Evolutionary conservation across 1,140 invertebrate genomes (phyloP), one percentile per base, ranked within the genome.

Genomic region (Drosophila funebris): DNA sequence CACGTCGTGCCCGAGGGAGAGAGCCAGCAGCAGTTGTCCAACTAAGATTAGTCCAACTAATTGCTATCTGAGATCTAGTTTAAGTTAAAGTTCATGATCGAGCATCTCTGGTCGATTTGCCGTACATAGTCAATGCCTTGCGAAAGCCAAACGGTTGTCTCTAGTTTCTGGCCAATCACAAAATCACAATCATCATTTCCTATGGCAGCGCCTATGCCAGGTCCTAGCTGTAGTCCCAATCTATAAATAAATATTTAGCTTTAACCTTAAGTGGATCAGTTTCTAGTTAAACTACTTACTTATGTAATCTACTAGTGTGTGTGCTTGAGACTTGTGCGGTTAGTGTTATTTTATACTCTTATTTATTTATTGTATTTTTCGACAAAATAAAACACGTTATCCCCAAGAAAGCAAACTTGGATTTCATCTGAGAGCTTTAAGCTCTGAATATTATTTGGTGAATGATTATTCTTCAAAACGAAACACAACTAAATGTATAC

Each of bases 51-150:
- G 27, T 29, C 22, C 46, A 50, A 48, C 33, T 54, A 54, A 48
- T 79, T 75, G 81, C 68, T 84, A 84, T 84, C 80, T 84, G 80
- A 84, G 80, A 84, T 84, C 62, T 84, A 84, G 80, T 73, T 84
- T 84, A 76, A 84, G 80, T 66, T 69, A 16, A 69, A 57, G 74
- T 85, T 70, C 60, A 85, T 61, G 82, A 82, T 85, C 82, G 82
- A 85, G 82, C 82, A 67, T 68, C 64, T 85, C 81, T 85, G 81
- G 81, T 85, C 81, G 81, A 69, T 77, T 80, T 80, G 76, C 76
- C 61, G 73, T 84, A 70, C 61, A 73, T 85, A 87, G 81, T 85
- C 78, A 85, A 87, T 79, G 60, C 66, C 46, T 78, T 68, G 73
- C 81, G 68, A 53, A 63, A 80, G 68, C 70, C 64, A 82, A 31